Evolutionary conservation across 2,888 invertebrate species (phyloP).

Genomic region (Teinopalpus imperialis): DNA sequence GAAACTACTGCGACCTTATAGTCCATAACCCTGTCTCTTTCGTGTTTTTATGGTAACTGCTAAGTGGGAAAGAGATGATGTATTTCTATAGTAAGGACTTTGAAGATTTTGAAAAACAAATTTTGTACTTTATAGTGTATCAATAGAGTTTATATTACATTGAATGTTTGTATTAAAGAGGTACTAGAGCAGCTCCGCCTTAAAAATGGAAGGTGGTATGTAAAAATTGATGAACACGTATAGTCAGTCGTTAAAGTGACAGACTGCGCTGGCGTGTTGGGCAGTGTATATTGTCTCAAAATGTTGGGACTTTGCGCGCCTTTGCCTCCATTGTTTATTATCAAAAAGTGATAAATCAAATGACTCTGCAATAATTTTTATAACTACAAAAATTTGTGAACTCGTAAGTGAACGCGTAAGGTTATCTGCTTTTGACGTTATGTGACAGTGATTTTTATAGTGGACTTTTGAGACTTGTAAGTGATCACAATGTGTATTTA

Average conservation of each 20-base stretch:
- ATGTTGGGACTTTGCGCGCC: slow-evolving; percentile 72
- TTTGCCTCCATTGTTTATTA: slow-evolving; percentile 71
- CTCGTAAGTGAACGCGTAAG: slow-evolving; percentile 11
- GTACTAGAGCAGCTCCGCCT: slow-evolving; percentile 79
- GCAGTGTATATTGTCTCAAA: slow-evolving; percentile 81
- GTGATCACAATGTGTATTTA: slow-evolving; percentile 29
- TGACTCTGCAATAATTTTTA: slow-evolving; percentile 68
- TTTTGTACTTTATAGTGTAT: slow-evolving; percentile 22
- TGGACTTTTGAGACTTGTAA: slow-evolving; percentile 34
- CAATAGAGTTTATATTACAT: slow-evolving; percentile 34
- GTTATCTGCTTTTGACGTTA: slow-evolving; percentile 29
- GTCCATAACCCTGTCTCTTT: slow-evolving; percentile 55
- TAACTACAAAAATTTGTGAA: slow-evolving; percentile 40
- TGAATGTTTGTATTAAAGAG: slow-evolving; percentile 42
- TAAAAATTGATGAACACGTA: slow-evolving; percentile 83
- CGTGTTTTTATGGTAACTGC: slow-evolving; percentile 45
- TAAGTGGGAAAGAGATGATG: slow-evolving; percentile 61
- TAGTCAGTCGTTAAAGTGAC: slow-evolving; percentile 81
- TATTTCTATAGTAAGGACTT: slow-evolving; percentile 39
- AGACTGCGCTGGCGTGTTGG: slow-evolving; percentile 79
- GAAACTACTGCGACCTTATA: slow-evolving; percentile 36
- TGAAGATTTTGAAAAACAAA: slow-evolving; percentile 7
- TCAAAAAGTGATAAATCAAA: slow-evolving; percentile 79
- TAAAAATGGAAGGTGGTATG: slow-evolving; percentile 83
- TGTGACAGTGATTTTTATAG: slow-evolving; percentile 36